Evolutionary conservation across 2,113 vertebrate genomes (phyloP), one percentile per base, ranked within the genome.

Genomic region (Varanus salvator): DNA sequence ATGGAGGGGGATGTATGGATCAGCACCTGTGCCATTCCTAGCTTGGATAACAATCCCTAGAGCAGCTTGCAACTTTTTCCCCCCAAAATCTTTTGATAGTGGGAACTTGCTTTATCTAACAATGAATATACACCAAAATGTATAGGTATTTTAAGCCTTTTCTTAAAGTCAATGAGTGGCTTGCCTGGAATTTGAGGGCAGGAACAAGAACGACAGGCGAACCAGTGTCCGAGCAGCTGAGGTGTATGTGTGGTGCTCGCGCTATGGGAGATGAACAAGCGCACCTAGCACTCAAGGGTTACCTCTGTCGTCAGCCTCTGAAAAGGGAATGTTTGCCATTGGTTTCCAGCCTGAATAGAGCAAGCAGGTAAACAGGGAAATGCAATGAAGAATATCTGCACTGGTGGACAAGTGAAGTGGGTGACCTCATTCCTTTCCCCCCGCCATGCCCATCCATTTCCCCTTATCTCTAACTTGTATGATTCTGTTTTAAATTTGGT

Each of bases 401-500:
- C 52, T 87, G 57, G 69, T 21, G 54, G 31, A 11, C 31, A 44
- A 66, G 57, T 68, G 31, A 76, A 76, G 8, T 31, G 8, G 21
- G 50, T n/a, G 69, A 83, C 80, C 69, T 90, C 85, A 38, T 5
- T 52, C 15, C 50, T 44, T 76, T 25, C 60, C 38, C 8, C 17
- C 84, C 27, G 38, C 52, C 29, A 31, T 23, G 50, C n/a, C 54
- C 27, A 21, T 89, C 81, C 38, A 84, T 34, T 89, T 75, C 71
- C 57, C 77, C 31, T 89, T 84, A 83, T 90, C 85, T 75, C 57
- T 60, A 48, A 21, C 71, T 90, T 9, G 21, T n/a, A 76, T 75
- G 71, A 69, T 12, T 69, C 78, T 87, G 60, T 87, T 83, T 90
- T 83, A 90, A 38, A 87, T 87, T 76, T 87, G 60, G 44, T 76